Base-by-base conservation (phyloP, 1,140 invertebrate species). In the Solenopsis invicta region DNA sequence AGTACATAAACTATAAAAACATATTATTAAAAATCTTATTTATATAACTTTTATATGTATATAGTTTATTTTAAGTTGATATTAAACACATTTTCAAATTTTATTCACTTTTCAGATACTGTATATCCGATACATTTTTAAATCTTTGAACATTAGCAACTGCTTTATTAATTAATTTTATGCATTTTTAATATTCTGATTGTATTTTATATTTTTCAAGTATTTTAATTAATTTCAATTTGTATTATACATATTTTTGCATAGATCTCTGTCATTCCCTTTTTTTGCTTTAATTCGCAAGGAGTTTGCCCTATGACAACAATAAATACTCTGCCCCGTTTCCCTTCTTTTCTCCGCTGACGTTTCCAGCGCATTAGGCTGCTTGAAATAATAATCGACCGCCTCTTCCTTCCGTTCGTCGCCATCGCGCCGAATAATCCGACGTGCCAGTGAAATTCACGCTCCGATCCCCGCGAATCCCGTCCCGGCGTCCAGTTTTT, bases 351-450 rank as follows among this genome's bases (percentile, higher is more conserved):
- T 45, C 10, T 18, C 8, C 8, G 16, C 62, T 66, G 69, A 82
- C 54, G 41, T 74, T 86, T 81, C 45, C 61, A 78, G 74, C 82
- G 69, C 80, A 75, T 84, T 84, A 85, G 67, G 61, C 69, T 41
- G 78, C 66, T 50, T 74, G 77, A 90, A 89, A 87, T 87, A 89
- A 90, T 89, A 89, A 87, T 82, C 77, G 76, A 62, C 37, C 56
- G 59, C 16, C 37, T 75, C 41, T 87, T 86, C 76, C 75, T 78
- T 78, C 66, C 69, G 81, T 87, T 77, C 84, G 77, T 67, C 88
- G 86, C 77, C 37, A 62, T 59, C 34, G 61, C 18, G 48, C 21
- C 77, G 88, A 90, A 87, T 89, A 90, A 56, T 61, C 71, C 41
- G 50, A 80, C 54, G 21, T 41, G 61, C 64, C 72, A 50, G 85